These are phyloP conservation scores for Planococcus citri DNA, from an alignment of 1,140 invertebrate genomes.

Conservation along the genomic window DNA sequence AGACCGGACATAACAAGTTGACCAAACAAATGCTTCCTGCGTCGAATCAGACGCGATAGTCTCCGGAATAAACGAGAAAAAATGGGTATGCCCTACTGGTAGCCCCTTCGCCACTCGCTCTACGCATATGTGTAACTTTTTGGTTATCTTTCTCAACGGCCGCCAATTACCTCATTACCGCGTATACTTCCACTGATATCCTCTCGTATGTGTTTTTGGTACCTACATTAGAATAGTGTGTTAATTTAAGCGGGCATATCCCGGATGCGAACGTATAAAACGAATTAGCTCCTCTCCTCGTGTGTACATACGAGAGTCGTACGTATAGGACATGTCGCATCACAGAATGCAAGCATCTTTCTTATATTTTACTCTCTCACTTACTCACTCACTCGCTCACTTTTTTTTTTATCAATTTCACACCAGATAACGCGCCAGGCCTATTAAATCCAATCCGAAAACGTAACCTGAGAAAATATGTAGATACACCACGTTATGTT, in stretches of 20 bases:
- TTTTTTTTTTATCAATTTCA: not conserved
- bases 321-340: not conserved
- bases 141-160: not conserved
- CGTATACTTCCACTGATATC: not conserved
- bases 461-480: not conserved
- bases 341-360: not conserved
- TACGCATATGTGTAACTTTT: not conserved
- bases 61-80: conserved; percentile 1
- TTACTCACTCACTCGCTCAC: too few species aligned
- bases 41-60: not conserved
- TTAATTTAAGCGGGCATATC: conserved; percentile 19
- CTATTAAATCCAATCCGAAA: not conserved
- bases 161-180: conserved; percentile 10
- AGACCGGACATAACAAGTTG: conserved; percentile 6
- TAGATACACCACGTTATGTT: not conserved
- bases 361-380: not conserved
- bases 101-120: not conserved
- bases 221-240: conserved; percentile 16
- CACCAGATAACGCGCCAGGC: not conserved
- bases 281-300: conserved; percentile 7
- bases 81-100: not conserved
- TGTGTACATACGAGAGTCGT: too few species aligned
- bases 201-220: not conserved
- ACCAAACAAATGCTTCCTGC: conserved; percentile 3
- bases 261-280: conserved; percentile 18